Percentiles rank a stretch among this genome's conserved stretches.
These are phyloP conservation scores for Sciurus niger DNA, from an alignment of 2,113 vertebrate genomes.

Conservation along the genomic window DNA sequence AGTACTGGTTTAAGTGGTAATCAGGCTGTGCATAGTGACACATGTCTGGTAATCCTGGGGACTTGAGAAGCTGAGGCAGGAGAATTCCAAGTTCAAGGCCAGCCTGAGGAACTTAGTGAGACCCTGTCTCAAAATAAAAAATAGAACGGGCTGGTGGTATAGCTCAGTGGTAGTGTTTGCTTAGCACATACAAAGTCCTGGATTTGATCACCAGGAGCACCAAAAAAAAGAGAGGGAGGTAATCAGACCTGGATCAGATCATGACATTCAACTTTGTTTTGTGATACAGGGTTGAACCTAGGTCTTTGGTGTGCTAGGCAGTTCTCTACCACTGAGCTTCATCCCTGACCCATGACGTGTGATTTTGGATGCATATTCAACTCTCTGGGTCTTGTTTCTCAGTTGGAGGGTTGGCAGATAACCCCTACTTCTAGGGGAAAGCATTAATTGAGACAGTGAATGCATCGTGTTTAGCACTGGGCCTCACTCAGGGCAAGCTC, in stretches of 20 bases:
- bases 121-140: not conserved
- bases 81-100: not conserved
- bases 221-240: too few relatives aligned
- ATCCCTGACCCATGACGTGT: not conserved
- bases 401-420: not conserved
- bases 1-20: not conserved
- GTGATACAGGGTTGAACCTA: too few relatives aligned
- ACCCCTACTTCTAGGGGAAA: not conserved
- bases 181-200: not conserved
- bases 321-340: too few relatives aligned
- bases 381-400: slow-evolving; percentile 1
- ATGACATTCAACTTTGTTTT: too few relatives aligned
- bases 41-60: not conserved
- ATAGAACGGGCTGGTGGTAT: not conserved
- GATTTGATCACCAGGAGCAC: not conserved
- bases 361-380: not conserved
- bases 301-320: too few relatives aligned
- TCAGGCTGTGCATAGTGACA: not conserved
- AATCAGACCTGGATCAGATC: not conserved
- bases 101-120: too few relatives aligned
- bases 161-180: too few relatives aligned
- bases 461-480: not conserved
- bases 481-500: not conserved
- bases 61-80: not conserved
- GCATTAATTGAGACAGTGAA: not conserved